These are phyloP conservation scores for Limnodromus scolopaceus DNA, from an alignment of 2,797 vertebrate species.

Conservation along the genomic window DNA sequence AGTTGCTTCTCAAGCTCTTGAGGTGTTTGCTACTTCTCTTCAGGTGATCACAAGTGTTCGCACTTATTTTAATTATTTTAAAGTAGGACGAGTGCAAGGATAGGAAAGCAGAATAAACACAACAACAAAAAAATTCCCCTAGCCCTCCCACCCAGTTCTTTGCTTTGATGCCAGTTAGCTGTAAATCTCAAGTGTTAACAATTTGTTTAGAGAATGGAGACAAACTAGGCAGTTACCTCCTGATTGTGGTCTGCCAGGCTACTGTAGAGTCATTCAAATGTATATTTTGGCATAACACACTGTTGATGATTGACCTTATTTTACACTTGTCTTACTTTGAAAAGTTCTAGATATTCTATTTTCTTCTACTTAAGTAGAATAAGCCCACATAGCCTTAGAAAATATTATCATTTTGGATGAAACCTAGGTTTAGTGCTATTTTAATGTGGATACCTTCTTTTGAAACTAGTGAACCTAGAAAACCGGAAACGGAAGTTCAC, in stretches of 20 bases:
- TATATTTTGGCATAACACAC: background rate
- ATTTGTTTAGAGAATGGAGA: background rate
- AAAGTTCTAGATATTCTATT: background rate
- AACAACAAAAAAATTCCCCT: background rate
- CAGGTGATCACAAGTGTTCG: background rate
- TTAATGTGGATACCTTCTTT: background rate
- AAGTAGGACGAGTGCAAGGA: background rate
- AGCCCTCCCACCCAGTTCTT: background rate
- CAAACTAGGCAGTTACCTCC: background rate
- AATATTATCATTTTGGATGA: background rate
- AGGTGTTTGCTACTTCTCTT: background rate
- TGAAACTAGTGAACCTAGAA: background rate
- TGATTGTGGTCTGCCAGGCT: background rate
- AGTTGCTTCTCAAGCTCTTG: background rate
- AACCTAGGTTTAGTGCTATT: background rate
- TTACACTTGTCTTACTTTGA: background rate
- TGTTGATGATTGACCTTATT: background rate
- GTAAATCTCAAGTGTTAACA: background rate
- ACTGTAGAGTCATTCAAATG: background rate
- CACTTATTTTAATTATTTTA: background rate
- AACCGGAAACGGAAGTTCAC: background rate
- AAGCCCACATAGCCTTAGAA: background rate
- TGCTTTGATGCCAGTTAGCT: background rate
- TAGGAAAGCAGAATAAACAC: background rate
- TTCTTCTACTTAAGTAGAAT: background rate